phyloP scores from a whole-genome alignment of 2,797 vertebrate species.

The Typhlichthys subterraneus region DNA sequence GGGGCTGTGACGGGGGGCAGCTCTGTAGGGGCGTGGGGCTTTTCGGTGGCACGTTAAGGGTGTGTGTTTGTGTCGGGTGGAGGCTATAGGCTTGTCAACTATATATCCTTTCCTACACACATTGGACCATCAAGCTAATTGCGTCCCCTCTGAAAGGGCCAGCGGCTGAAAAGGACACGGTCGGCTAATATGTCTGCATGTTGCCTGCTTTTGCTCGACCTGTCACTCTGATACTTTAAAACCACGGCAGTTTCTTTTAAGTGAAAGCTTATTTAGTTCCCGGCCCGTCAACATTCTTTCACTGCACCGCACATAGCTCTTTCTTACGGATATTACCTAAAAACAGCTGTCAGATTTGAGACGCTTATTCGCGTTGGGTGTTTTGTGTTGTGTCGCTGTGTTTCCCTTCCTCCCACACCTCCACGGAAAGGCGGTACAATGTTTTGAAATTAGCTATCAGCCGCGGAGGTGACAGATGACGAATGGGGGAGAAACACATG shows the following conservation, averaged over 20 bases:
- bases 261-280: not conserved
- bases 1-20: constrained; percentile 58
- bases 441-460: constrained; percentile 43
- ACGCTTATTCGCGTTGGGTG: constrained; percentile 19
- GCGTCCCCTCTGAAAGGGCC: constrained; percentile 41
- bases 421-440: constrained; percentile 23
- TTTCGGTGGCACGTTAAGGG: constrained; percentile 79
- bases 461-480: constrained; percentile 18
- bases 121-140: constrained; percentile 66
- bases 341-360: constrained; percentile 47
- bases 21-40: constrained; percentile 63
- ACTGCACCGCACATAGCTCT: constrained; percentile 18
- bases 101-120: constrained; percentile 52
- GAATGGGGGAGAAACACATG: constrained; percentile 28
- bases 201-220: not conserved
- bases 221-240: constrained; percentile 16
- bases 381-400: constrained; percentile 36
- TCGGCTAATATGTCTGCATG: constrained; percentile 45
- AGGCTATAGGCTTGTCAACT: constrained; percentile 71
- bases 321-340: constrained; percentile 32
- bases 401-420: constrained; percentile 19
- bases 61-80: constrained; percentile 63
- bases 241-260: constrained; percentile 2
- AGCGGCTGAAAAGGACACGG: constrained; percentile 43
- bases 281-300: constrained; percentile 12